Base-by-base conservation (phyloP, 2,888 invertebrate species). In the Plebejus anna region DNA sequence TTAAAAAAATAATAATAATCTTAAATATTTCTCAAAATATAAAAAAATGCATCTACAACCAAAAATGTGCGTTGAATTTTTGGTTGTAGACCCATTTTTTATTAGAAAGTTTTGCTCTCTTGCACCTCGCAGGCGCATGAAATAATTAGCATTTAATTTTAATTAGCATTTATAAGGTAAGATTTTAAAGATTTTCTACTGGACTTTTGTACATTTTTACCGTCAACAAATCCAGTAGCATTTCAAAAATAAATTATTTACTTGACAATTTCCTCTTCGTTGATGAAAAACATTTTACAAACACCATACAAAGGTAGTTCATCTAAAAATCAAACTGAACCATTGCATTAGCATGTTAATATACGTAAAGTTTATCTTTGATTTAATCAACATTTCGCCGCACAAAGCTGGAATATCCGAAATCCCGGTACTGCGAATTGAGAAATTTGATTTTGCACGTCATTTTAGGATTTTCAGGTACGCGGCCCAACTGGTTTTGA, bases 371-470 rank as follows among this genome's bases (percentile, higher is more conserved):
- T 28, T 22, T 32, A 32, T 66, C 32, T 66, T 66, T 66, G 32
- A 66, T 66, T 66, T 36, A 16, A 66, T 66, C 32, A 66, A 66
- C 66, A 66, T 66, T 66, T 66, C 66, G 11, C 59, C 28, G 32
- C 66, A 66, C 16, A 66, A 66, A 36, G 32, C 66, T 61, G 61
- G 11, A 36, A 66, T 66, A 66, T 66, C 66, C 6, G 32, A 66
- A 66, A 66, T 16, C 32, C 32, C 16, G 32, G 32, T 13, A 66
- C 66, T 36, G 66, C 32, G 66, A 66, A 66, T 66, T 11, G 66
- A 66, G 32, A 13, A 66, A 66, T 66, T 66, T 13, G 32, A 66
- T 66, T 66, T 66, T 9, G 13, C 32, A 5, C 11, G 13, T 16
- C 66, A 66, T 66, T 66, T 22, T 22, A 22, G 22, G 22, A 22